These are phyloP conservation scores for Centropus unirufus DNA, from an alignment of 2,113 vertebrate genomes.

Conservation along the genomic window DNA sequence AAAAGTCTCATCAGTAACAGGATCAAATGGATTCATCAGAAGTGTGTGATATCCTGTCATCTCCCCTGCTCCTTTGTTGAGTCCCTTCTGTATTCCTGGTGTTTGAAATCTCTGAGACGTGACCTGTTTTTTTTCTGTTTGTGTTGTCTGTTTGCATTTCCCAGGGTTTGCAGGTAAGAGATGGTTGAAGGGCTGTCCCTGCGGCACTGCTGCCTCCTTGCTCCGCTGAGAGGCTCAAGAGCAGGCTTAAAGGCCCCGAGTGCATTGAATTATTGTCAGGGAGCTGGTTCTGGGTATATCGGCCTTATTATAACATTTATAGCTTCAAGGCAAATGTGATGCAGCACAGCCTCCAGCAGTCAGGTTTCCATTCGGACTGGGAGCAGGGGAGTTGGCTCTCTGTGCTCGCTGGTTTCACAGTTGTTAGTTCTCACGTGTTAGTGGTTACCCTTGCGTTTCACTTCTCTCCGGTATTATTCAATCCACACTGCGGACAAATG, in stretches of 20 bases:
- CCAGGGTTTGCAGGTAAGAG: background rate
- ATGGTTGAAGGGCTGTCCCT: background rate
- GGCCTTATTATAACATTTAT: slow-evolving; percentile 14
- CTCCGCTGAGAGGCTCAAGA: background rate
- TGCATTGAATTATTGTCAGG: background rate
- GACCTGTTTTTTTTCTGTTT: slow-evolving; percentile 22
- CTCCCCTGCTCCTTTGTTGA: background rate
- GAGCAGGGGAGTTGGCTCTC: background rate
- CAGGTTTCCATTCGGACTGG: background rate
- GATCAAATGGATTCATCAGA: slow-evolving; percentile 21
- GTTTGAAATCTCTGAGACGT: background rate
- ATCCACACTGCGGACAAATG: slow-evolving; percentile 51
- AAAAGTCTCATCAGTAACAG: background rate
- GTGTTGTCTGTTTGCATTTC: background rate
- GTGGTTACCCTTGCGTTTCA: slow-evolving; percentile 74
- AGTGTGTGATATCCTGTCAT: background rate
- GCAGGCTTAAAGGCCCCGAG: background rate
- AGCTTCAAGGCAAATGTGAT: background rate
- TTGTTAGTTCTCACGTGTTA: slow-evolving; percentile 65
- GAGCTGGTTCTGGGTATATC: background rate
- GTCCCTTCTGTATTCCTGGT: background rate
- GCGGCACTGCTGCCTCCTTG: background rate
- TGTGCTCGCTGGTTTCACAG: background rate
- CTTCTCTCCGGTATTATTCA: slow-evolving; percentile 68
- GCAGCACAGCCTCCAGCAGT: slow-evolving; percentile 26